These are phyloP conservation scores for Todiramphus chloris DNA, from an alignment of 2,113 vertebrate species.

Conservation along the genomic window DNA sequence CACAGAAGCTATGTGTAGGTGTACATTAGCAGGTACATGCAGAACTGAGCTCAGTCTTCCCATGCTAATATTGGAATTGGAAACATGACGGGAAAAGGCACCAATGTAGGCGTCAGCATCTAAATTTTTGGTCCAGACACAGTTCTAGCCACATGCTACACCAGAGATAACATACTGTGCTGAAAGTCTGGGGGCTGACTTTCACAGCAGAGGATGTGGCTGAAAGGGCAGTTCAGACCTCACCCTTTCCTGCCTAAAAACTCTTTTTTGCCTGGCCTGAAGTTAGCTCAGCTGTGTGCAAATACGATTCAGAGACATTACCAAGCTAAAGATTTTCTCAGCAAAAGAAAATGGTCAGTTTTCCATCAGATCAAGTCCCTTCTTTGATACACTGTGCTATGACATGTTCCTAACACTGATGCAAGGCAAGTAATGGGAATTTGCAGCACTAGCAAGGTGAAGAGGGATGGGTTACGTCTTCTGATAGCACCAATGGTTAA, in stretches of 20 bases:
- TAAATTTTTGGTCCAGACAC: slow-evolving; percentile 24
- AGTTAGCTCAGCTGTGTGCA: not conserved
- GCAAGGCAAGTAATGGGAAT: not conserved
- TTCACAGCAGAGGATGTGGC: not conserved
- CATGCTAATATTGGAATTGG: not conserved
- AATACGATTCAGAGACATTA: not conserved
- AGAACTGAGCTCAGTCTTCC: slow-evolving; percentile 8
- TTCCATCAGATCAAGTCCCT: not conserved
- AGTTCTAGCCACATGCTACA: slow-evolving; percentile 5
- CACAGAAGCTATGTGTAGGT: slow-evolving; percentile 45
- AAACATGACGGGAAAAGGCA: slow-evolving; percentile 15
- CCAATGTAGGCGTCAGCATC: not conserved
- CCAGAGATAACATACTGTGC: not conserved
- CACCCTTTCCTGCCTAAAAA: not conserved
- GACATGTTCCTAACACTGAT: not conserved
- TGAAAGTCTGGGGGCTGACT: not conserved
- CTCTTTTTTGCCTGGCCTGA: not conserved
- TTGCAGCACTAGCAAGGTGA: not conserved
- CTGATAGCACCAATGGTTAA: not conserved
- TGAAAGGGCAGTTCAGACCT: not conserved
- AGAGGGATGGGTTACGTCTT: not conserved
- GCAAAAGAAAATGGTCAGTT: not conserved
- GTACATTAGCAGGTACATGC: slow-evolving; percentile 63
- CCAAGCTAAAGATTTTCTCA: not conserved
- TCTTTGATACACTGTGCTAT: not conserved